Conservation (phyloP, 1,140 invertebrate genomes). For the Leptinotarsa defecta region DNA sequence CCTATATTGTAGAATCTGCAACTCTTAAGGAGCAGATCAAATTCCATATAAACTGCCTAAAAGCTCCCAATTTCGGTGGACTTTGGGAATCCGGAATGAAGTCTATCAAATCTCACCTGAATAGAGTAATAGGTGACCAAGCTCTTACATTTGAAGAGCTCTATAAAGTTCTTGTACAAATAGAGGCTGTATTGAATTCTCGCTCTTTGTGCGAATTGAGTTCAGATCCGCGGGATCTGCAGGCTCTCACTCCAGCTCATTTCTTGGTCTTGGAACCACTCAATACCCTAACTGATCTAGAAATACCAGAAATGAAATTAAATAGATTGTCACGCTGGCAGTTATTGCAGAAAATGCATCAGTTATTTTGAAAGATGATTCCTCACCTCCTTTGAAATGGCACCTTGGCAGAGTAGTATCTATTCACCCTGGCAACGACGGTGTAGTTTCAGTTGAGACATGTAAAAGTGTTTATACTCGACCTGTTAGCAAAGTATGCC, state of each 20-base stretch:
- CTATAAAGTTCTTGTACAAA: conserved; percentile 5
- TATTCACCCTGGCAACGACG: conserved; percentile 41
- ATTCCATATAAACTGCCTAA: no score
- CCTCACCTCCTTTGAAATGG: conserved; percentile 38
- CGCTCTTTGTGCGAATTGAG: not conserved
- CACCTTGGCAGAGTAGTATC: conserved; percentile 30
- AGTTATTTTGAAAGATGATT: conserved; percentile 35
- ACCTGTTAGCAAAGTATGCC: conserved; percentile 12
- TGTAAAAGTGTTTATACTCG: conserved; percentile 36
- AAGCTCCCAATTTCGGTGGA: no score
- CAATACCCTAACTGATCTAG: conserved; percentile 7
- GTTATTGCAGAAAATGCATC: conserved; percentile 25
- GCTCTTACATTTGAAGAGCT: conserved; percentile 14
- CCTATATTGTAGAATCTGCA: no score
- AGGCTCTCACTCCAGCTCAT: conserved; percentile 44
- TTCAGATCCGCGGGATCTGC: not conserved
- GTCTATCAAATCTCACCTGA: no score
- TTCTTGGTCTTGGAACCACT: conserved; percentile 23
- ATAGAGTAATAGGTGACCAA: no score
- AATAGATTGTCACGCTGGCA: conserved; percentile 10
- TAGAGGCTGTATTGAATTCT: not conserved
- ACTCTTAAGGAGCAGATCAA: no score
- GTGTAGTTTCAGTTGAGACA: conserved; percentile 45
- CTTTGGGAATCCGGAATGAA: no score
- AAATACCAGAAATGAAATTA: conserved; percentile 6